A percentile compares a stretch with the other conserved stretches of the same genome.
phyloP scores from a whole-genome alignment of 2,113 vertebrate genomes.

The Stigmatopora argus region DNA sequence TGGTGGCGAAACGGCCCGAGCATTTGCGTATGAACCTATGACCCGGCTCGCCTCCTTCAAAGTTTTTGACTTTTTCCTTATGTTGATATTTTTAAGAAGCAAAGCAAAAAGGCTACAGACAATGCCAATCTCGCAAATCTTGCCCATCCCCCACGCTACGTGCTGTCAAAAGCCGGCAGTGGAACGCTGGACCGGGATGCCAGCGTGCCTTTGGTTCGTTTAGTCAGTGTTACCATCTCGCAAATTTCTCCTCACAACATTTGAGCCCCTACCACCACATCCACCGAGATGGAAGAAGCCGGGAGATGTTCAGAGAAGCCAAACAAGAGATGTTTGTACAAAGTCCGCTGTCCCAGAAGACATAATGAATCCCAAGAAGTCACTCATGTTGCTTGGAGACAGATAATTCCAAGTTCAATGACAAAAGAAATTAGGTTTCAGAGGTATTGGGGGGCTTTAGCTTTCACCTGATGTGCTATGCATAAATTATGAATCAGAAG shows the following conservation, averaged over 20 bases:
- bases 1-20: slow-evolving; percentile 90
- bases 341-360: slow-evolving; percentile 27
- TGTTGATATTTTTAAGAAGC: slow-evolving; percentile 50
- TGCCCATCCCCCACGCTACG: slow-evolving; percentile 51
- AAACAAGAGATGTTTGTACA: slow-evolving; percentile 24
- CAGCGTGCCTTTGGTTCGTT: slow-evolving; percentile 14
- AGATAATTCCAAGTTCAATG: slow-evolving; percentile 42
- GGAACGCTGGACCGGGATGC: slow-evolving; percentile 25
- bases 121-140: slow-evolving; percentile 33
- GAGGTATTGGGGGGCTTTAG: slow-evolving; percentile 37
- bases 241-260: slow-evolving; percentile 35
- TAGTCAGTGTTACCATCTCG: slow-evolving; percentile 13
- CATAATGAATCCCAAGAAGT: slow-evolving; percentile 42
- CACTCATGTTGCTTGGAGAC: slow-evolving; percentile 47
- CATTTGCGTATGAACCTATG: slow-evolving; percentile 99
- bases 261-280: slow-evolving; percentile 30
- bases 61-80: slow-evolving; percentile 40
- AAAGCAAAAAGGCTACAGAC: slow-evolving; percentile 56
- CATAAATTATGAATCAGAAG: slow-evolving; percentile 51
- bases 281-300: slow-evolving; percentile 37
- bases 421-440: slow-evolving; percentile 37
- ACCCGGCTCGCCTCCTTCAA: slow-evolving; percentile 58
- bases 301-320: slow-evolving; percentile 36
- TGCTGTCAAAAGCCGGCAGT: slow-evolving; percentile 37
- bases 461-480: slow-evolving; percentile 32